Evolutionary conservation across 2,888 invertebrate genomes (phyloP).

Genomic region (Ligdia adustata): DNA sequence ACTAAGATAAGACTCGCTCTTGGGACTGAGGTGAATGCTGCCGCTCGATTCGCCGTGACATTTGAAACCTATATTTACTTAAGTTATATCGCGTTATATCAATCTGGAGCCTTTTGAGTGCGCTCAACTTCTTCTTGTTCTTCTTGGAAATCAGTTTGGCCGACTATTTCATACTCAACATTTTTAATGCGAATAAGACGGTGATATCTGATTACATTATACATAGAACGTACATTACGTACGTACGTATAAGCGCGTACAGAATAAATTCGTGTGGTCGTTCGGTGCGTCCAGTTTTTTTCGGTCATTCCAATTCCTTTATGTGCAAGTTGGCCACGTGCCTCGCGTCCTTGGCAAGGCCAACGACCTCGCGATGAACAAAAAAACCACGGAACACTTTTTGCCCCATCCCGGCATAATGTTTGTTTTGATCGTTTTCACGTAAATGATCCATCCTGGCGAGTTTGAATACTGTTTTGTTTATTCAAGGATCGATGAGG

Average conservation of each 20-base stretch:
- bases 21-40: conserved; percentile 54
- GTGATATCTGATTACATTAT: conserved; percentile 3
- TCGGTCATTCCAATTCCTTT: conserved; percentile 58
- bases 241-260: conserved; percentile 17
- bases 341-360: conserved; percentile 75
- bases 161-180: too few species aligned
- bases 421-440: conserved; percentile 81
- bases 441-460: conserved; percentile 65
- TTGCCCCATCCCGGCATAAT: conserved; percentile 66
- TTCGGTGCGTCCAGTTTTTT: conserved; percentile 46
- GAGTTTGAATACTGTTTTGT: conserved; percentile 56
- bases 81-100: conserved; percentile 26
- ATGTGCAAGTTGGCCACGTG: conserved; percentile 67
- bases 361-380: conserved; percentile 65
- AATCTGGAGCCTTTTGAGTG: conserved; percentile 25
- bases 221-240: too few species aligned
- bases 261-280: conserved; percentile 22
- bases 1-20: conserved; percentile 76
- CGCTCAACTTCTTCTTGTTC: conserved; percentile 5
- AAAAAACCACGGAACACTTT: conserved; percentile 66
- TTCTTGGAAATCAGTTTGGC: conserved; percentile 7
- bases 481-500: conserved; percentile 52
- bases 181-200: too few species aligned
- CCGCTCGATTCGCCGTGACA: conserved; percentile 55
- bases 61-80: conserved; percentile 56